A percentile compares a stretch with the other conserved stretches of the same genome.
Evolutionary conservation across 2,113 vertebrate species (phyloP).

Genomic region (Tichodroma muraria): DNA sequence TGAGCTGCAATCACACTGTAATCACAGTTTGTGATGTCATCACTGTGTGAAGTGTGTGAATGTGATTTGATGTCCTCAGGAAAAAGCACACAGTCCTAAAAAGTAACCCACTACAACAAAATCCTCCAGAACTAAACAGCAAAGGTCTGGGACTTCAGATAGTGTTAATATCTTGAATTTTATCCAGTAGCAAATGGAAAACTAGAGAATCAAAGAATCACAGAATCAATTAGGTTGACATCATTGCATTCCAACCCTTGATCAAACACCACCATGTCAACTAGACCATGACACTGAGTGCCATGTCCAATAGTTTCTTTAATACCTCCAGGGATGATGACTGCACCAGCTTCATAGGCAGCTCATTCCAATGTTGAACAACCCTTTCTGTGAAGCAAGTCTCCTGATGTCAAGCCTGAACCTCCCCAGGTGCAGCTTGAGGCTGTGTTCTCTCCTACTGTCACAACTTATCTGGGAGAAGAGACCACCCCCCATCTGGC

Average conservation of each 20-base stretch:
- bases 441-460: not conserved
- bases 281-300: not conserved
- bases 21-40: not conserved
- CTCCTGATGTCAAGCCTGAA: not conserved
- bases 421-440: not conserved
- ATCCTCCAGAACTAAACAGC: not conserved
- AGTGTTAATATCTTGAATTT: not conserved
- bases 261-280: not conserved
- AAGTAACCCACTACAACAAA: not conserved
- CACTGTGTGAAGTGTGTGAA: not conserved
- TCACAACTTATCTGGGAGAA: not conserved
- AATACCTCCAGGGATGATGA: not conserved
- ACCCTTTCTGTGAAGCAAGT: not conserved
- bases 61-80: not conserved
- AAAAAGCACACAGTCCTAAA: not conserved
- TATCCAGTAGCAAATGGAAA: not conserved
- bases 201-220: not conserved
- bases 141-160: not conserved
- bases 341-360: not conserved
- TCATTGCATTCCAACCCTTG: not conserved
- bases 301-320: not conserved
- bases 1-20: too few relatives aligned
- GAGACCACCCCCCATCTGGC: fast-evolving
- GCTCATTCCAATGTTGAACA: not conserved
- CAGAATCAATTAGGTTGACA: not conserved